Conservation (phyloP, 2,888 invertebrate genomes). For the Euzetes globulus region DNA sequence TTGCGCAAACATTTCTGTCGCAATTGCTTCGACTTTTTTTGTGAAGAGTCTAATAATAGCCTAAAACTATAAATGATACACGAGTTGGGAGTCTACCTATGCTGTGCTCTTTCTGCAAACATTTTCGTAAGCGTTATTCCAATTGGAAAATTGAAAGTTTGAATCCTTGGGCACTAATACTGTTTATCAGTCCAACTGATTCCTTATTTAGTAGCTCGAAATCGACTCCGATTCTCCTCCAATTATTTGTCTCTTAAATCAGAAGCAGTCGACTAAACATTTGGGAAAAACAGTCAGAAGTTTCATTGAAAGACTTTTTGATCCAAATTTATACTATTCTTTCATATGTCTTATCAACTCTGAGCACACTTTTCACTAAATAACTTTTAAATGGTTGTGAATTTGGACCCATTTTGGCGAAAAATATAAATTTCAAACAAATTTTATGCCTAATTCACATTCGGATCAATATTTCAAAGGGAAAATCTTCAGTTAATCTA, state of each 20-base stretch:
- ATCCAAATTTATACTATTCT: background rate
- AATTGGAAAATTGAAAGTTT: background rate
- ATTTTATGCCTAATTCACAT: background rate
- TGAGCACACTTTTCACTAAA: constrained; percentile 1
- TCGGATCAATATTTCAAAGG: background rate
- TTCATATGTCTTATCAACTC: constrained; percentile 2
- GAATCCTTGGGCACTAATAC: background rate
- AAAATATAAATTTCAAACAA: background rate
- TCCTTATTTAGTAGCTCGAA: background rate
- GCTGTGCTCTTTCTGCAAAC: too few species aligned
- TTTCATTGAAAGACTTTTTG: background rate
- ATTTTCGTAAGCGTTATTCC: background rate
- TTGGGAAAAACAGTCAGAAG: background rate
- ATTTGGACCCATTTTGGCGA: background rate
- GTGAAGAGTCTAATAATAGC: background rate
- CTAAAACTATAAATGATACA: constrained; percentile 19
- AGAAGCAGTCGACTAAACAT: background rate
- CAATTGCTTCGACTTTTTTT: background rate
- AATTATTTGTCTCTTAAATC: background rate
- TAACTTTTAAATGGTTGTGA: background rate
- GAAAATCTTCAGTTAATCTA: background rate
- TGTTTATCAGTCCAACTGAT: background rate
- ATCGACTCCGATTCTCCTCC: background rate
- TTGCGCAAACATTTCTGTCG: too few species aligned
- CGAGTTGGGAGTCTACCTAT: background rate